These are phyloP conservation scores for Timema podura DNA, from an alignment of 2,888 invertebrate genomes.

Conservation along the genomic window DNA sequence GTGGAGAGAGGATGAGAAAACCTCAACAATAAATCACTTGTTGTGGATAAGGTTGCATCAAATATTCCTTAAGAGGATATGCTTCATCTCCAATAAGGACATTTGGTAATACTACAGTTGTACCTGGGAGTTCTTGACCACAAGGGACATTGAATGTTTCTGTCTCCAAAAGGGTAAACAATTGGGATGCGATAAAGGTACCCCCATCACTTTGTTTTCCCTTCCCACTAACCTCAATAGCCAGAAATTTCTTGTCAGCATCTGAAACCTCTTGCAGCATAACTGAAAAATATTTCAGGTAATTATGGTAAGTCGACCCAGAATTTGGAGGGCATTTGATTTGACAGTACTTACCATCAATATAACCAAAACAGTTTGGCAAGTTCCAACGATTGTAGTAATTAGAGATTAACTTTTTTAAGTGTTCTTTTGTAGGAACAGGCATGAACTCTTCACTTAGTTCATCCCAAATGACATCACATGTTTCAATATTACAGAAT, in stretches of 20 bases:
- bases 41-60: conserved; percentile 3
- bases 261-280: background rate
- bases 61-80: background rate
- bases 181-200: too few species aligned
- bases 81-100: conserved; percentile 10
- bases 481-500: background rate
- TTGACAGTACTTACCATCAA: conserved; percentile 3
- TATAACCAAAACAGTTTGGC: background rate
- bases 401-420: background rate
- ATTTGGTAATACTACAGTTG: background rate
- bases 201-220: conserved; percentile 12
- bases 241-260: background rate
- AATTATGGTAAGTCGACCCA: background rate
- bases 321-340: background rate
- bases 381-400: background rate
- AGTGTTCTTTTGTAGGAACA: background rate
- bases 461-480: background rate
- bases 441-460: background rate
- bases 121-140: background rate
- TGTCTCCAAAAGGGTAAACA: too few species aligned
- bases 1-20: too few species aligned
- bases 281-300: background rate
- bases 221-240: background rate
- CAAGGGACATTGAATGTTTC: background rate
- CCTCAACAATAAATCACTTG: too few species aligned